Evolutionary conservation across 2,113 vertebrate genomes (phyloP).

Genomic region (Orcinus orca): DNA sequence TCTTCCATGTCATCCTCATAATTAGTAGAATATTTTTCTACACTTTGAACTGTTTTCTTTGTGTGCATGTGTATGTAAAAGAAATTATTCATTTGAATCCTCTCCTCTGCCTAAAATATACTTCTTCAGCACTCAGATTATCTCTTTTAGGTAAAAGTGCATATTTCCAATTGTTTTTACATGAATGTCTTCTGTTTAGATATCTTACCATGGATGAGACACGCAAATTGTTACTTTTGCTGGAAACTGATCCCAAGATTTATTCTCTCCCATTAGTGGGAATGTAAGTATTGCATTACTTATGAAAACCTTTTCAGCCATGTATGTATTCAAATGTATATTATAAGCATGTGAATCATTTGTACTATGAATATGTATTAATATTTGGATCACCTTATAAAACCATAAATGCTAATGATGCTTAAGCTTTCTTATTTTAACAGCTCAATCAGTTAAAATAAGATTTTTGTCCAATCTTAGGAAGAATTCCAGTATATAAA

Average conservation of each 20-base stretch:
- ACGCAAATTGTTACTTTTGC: slow-evolving; percentile 92
- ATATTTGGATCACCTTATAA: background rate
- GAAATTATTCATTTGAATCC: slow-evolving; percentile 1
- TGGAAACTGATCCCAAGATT: slow-evolving; percentile 96
- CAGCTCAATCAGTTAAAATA: slow-evolving; percentile 37
- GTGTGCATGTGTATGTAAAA: background rate
- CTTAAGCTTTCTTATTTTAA: slow-evolving; percentile 22
- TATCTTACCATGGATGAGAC: slow-evolving; percentile 98
- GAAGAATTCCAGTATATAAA: background rate
- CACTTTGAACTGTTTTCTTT: slow-evolving; percentile 26
- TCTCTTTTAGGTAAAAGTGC: slow-evolving; percentile 32
- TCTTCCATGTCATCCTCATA: background rate
- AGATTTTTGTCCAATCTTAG: background rate
- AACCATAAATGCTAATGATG: background rate
- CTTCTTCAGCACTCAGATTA: background rate
- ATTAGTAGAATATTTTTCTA: background rate
- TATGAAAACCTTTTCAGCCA: slow-evolving; percentile 22
- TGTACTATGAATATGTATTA: background rate
- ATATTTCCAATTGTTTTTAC: slow-evolving; percentile 45
- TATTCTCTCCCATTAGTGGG: slow-evolving; percentile 92
- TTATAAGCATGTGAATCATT: background rate
- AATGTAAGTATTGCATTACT: slow-evolving; percentile 89
- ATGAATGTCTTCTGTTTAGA: slow-evolving; percentile 81
- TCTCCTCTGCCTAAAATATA: background rate
- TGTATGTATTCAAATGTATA: background rate